Conservation (phyloP, 2,888 invertebrate genomes). For the Plebejus anna region DNA sequence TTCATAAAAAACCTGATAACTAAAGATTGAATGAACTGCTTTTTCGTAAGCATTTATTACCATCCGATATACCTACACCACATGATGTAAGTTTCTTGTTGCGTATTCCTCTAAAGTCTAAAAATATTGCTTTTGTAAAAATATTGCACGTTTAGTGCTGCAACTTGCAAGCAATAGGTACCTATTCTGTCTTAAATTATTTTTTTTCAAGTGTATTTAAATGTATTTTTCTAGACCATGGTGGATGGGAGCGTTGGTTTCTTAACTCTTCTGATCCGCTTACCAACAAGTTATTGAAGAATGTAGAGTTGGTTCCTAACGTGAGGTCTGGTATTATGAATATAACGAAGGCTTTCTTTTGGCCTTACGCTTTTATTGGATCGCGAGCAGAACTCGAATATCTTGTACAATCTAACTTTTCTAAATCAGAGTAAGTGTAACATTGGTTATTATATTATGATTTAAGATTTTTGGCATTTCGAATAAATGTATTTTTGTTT, state of each 20-base stretch:
- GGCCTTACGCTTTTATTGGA: constrained; percentile 88
- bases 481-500: constrained; percentile 29
- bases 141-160: too few species aligned
- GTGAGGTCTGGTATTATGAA: constrained; percentile 85
- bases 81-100: too few species aligned
- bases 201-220: too few species aligned
- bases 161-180: too few species aligned
- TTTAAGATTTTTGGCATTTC: constrained; percentile 35
- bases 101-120: too few species aligned
- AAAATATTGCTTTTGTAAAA: too few species aligned
- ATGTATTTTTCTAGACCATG: constrained; percentile 75
- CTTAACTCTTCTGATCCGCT: constrained; percentile 83
- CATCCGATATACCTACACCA: too few species aligned
- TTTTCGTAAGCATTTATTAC: too few species aligned
- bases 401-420: constrained; percentile 85
- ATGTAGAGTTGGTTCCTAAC: constrained; percentile 83
- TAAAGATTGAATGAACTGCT: too few species aligned
- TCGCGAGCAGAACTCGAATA: constrained; percentile 86
- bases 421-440: constrained; percentile 62
- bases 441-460: not conserved
- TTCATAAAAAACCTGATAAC: too few species aligned
- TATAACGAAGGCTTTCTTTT: constrained; percentile 86
- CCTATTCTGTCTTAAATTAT: too few species aligned
- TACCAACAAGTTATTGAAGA: constrained; percentile 81
- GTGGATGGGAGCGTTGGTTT: constrained; percentile 89